phyloP scores from a whole-genome alignment of 2,888 invertebrate genomes.

The Cheilosia pagana region DNA sequence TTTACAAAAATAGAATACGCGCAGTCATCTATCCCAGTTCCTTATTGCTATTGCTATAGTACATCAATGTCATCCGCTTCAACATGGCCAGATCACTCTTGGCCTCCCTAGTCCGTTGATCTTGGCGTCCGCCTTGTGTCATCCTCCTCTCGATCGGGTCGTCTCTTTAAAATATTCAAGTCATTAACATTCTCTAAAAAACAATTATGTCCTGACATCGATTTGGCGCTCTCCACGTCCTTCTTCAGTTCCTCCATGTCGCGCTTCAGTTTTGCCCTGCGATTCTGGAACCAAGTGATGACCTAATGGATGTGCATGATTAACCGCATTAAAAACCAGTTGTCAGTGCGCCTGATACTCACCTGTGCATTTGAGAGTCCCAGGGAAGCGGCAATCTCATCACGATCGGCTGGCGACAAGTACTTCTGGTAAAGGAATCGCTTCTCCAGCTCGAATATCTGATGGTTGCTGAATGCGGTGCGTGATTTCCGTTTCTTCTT shows the following conservation, averaged over 20 bases:
- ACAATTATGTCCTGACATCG: slow-evolving; percentile 93
- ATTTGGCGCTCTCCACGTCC: slow-evolving; percentile 96
- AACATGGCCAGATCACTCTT: slow-evolving; percentile 82
- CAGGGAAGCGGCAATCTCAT: slow-evolving; percentile 96
- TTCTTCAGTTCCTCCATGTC: slow-evolving; percentile 99
- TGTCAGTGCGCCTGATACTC: slow-evolving; percentile 73
- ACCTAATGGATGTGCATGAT: slow-evolving; percentile 84
- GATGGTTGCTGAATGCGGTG: slow-evolving; percentile 99
- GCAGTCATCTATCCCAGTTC: slow-evolving; percentile 53
- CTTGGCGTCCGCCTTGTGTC: slow-evolving; percentile 71
- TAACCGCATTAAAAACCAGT: slow-evolving; percentile 35
- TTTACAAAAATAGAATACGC: slow-evolving; percentile 24
- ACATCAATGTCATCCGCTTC: slow-evolving; percentile 82
- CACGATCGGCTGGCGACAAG: slow-evolving; percentile 97
- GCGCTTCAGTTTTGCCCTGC: slow-evolving; percentile 96
- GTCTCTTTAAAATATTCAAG: slow-evolving; percentile 94
- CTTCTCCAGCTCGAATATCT: slow-evolving; percentile 98
- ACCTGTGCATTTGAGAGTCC: slow-evolving; percentile 98
- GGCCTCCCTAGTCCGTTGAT: slow-evolving; percentile 76
- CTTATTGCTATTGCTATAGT: slow-evolving; percentile 77
- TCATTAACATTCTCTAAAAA: slow-evolving; percentile 96
- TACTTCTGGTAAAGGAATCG: slow-evolving; percentile 99
- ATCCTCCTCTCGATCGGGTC: slow-evolving; percentile 85
- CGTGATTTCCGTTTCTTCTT: slow-evolving; percentile 98
- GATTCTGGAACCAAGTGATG: slow-evolving; percentile 98